phyloP scores from a whole-genome alignment of 2,888 invertebrate species.

The Spialia ferax region DNA sequence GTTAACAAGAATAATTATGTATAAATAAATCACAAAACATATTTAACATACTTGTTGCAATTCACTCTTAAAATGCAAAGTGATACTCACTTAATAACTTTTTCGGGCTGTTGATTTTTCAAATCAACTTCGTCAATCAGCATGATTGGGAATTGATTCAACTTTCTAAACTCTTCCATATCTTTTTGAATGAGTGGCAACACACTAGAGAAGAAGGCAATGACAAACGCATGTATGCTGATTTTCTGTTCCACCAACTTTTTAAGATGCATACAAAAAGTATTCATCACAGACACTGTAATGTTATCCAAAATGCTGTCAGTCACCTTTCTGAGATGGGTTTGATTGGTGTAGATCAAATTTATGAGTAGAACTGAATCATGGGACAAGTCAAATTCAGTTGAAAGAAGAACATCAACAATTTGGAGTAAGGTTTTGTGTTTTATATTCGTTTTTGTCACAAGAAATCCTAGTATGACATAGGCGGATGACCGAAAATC shows the following conservation, averaged over 20 bases:
- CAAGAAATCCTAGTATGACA: slow-evolving; percentile 90
- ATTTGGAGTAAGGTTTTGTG: slow-evolving; percentile 88
- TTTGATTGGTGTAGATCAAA: slow-evolving; percentile 90
- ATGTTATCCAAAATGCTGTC: slow-evolving; percentile 81
- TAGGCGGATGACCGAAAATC: slow-evolving; percentile 92
- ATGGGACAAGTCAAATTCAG: slow-evolving; percentile 71
- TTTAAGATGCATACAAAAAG: slow-evolving; percentile 76
- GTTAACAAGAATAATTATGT: no score
- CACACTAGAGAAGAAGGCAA: slow-evolving; percentile 84
- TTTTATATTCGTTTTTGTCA: slow-evolving; percentile 88
- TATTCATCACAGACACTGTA: slow-evolving; percentile 66
- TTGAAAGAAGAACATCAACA: slow-evolving; percentile 71
- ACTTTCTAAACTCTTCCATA: slow-evolving; percentile 74
- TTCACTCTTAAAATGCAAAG: neutral
- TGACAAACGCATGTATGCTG: slow-evolving; percentile 85
- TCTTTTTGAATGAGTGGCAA: slow-evolving; percentile 82
- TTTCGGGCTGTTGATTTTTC: slow-evolving; percentile 81
- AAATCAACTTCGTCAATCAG: slow-evolving; percentile 88
- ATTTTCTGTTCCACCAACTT: slow-evolving; percentile 84
- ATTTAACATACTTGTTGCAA: no score
- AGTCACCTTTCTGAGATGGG: slow-evolving; percentile 78
- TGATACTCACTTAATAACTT: slow-evolving; percentile 85
- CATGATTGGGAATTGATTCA: slow-evolving; percentile 84
- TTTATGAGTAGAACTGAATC: slow-evolving; percentile 89
- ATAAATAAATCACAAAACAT: no score